Percentiles rank a stretch among this genome's conserved stretches.
Evolutionary conservation across 2,888 invertebrate genomes (phyloP).

Genomic region (Tigriopus californicus): DNA sequence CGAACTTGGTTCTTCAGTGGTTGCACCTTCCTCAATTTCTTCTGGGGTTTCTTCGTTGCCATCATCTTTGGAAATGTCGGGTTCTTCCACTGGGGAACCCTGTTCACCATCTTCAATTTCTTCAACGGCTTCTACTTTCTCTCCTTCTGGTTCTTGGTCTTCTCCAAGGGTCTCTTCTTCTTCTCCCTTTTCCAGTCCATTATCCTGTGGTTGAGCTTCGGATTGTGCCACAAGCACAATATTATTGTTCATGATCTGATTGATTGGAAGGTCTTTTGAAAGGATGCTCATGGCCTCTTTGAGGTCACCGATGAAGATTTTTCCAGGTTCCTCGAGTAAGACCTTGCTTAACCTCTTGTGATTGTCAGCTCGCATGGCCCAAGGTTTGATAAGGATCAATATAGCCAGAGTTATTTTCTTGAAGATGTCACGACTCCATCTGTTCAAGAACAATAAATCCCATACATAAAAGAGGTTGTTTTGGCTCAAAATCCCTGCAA

Average conservation of each 20-base stretch:
- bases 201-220: neutral
- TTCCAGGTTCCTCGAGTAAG: neutral
- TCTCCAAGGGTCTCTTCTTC: neutral
- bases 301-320: neutral
- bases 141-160: neutral
- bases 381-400: neutral
- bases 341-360: neutral
- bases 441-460: neutral
- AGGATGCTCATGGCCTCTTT: neutral
- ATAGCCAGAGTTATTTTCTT: neutral
- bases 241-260: too few relatives aligned
- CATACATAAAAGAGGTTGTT: neutral
- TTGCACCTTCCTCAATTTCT: too few relatives aligned
- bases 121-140: neutral
- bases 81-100: too few relatives aligned
- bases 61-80: too few relatives aligned
- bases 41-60: too few relatives aligned
- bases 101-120: neutral
- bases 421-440: neutral
- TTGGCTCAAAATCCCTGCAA: neutral
- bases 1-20: too few relatives aligned
- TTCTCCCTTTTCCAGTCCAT: neutral
- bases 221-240: neutral
- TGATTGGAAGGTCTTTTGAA: too few relatives aligned
- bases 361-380: neutral